phyloP scores from a whole-genome alignment of 2,888 invertebrate genomes.

The Epirrhoe alternata region DNA sequence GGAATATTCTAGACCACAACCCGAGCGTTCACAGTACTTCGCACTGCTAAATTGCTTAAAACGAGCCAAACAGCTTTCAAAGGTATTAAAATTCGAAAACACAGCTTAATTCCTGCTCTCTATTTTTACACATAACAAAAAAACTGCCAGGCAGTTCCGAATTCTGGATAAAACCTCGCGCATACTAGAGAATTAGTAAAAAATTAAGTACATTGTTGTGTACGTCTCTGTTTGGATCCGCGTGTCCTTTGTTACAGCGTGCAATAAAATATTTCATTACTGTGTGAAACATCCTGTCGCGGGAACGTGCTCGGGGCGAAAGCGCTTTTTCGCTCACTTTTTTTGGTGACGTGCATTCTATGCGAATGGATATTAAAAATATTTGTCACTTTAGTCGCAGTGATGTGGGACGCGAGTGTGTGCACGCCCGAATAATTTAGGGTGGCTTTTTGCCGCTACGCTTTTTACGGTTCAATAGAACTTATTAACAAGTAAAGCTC shows the following conservation, averaged over 20 bases:
- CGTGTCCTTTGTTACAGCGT: slow-evolving; percentile 64
- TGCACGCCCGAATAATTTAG: slow-evolving; percentile 34
- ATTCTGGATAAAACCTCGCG: slow-evolving; percentile 42
- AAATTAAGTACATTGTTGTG: slow-evolving; percentile 76
- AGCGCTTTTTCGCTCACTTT: slow-evolving; percentile 34
- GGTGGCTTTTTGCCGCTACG: slow-evolving; percentile 15
- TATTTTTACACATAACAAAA: neutral
- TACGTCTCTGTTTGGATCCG: slow-evolving; percentile 62
- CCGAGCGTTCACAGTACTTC: neutral
- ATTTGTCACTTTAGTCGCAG: slow-evolving; percentile 37
- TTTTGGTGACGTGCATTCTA: slow-evolving; percentile 39
- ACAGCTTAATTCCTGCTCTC: neutral
- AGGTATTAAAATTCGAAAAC: slow-evolving; percentile 22
- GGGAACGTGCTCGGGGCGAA: slow-evolving; percentile 34
- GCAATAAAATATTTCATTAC: slow-evolving; percentile 81
- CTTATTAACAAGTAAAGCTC: neutral
- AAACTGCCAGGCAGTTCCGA: neutral
- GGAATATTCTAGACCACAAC: slow-evolving; percentile 1
- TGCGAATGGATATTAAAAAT: slow-evolving; percentile 42
- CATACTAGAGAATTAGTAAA: slow-evolving; percentile 70
- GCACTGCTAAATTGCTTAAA: neutral
- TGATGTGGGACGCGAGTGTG: slow-evolving; percentile 29
- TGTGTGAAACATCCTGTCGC: slow-evolving; percentile 62
- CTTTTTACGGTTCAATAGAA: slow-evolving; percentile 30
- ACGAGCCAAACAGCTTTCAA: slow-evolving; percentile 16